Percentiles rank a stretch among this genome's conserved stretches.
Conservation (phyloP, 2,888 invertebrate genomes). For the Ptychoptera albimana region DNA sequence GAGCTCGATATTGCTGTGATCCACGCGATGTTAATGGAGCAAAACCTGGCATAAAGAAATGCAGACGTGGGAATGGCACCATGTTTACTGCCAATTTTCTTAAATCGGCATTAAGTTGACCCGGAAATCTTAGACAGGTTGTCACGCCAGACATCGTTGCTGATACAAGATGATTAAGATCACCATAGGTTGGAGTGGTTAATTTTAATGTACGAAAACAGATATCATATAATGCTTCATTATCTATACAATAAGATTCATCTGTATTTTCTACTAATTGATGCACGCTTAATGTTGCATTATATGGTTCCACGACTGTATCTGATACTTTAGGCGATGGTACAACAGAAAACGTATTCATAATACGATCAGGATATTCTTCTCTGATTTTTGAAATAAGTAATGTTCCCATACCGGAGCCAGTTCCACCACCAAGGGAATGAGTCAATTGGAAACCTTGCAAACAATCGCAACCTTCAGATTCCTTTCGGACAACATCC, state of each 20-base stretch:
- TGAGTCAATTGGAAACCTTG: slow-evolving; percentile 74
- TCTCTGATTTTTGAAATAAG: slow-evolving; percentile 78
- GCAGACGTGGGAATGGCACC: slow-evolving; percentile 93
- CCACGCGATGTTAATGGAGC: slow-evolving; percentile 83
- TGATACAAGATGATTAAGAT: slow-evolving; percentile 81
- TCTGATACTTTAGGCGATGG: slow-evolving; percentile 65
- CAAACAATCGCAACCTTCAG: slow-evolving; percentile 80
- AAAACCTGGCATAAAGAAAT: slow-evolving; percentile 94
- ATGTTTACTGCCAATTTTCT: slow-evolving; percentile 88
- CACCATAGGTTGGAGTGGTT: slow-evolving; percentile 81
- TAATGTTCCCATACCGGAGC: slow-evolving; percentile 77
- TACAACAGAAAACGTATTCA: slow-evolving; percentile 71
- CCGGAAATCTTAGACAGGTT: slow-evolving; percentile 77
- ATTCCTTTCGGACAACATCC: slow-evolving; percentile 72
- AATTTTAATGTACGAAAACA: slow-evolving; percentile 82
- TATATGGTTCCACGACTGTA: slow-evolving; percentile 64
- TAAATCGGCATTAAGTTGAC: slow-evolving; percentile 85
- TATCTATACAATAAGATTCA: slow-evolving; percentile 83
- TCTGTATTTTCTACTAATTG: slow-evolving; percentile 83
- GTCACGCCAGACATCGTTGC: slow-evolving; percentile 79
- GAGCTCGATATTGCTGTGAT: slow-evolving; percentile 77
- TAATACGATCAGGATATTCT: slow-evolving; percentile 75
- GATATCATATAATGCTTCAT: slow-evolving; percentile 84
- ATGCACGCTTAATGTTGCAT: slow-evolving; percentile 76
- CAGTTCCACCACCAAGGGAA: slow-evolving; percentile 77